Evolutionary conservation across 2,797 vertebrate genomes (phyloP).

Genomic region (Heterohyrax brucei): DNA sequence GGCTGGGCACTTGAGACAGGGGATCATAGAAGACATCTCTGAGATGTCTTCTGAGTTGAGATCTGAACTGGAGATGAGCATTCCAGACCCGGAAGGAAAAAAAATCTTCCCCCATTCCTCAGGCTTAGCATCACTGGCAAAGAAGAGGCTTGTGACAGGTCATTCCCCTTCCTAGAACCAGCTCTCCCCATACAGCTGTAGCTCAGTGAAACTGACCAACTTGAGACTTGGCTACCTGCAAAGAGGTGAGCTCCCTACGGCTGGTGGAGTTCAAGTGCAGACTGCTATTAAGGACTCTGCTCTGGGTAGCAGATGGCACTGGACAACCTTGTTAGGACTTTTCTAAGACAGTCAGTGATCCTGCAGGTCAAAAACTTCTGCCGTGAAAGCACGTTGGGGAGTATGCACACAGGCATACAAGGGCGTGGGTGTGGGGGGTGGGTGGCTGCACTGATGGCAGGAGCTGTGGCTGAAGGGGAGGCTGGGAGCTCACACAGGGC

Average conservation of each 20-base stretch:
- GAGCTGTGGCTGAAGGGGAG: not conserved
- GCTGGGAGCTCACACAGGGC: not conserved
- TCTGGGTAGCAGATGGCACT: not conserved
- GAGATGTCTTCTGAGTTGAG: not conserved
- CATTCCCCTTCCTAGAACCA: not conserved
- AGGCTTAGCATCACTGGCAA: not conserved
- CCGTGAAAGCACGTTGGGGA: not conserved
- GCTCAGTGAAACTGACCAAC: not conserved
- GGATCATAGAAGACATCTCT: not conserved
- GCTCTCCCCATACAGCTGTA: not conserved
- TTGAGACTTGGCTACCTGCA: not conserved
- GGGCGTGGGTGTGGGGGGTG: not conserved
- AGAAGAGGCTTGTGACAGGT: not conserved
- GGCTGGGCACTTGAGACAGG: not conserved
- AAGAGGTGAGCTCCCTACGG: not conserved
- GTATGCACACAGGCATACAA: fast-evolving
- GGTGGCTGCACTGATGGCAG: not conserved
- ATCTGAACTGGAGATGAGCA: not conserved
- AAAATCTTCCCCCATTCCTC: not conserved
- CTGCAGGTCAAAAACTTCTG: not conserved
- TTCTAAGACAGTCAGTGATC: not conserved
- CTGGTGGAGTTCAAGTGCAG: not conserved
- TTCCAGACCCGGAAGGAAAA: not conserved
- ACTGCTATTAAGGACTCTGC: not conserved
- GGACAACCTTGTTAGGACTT: not conserved